A percentile compares a stretch with the other conserved stretches of the same genome.
These are phyloP conservation scores for Diarsia dahlii DNA, from an alignment of 2,888 invertebrate species.

Conservation along the genomic window DNA sequence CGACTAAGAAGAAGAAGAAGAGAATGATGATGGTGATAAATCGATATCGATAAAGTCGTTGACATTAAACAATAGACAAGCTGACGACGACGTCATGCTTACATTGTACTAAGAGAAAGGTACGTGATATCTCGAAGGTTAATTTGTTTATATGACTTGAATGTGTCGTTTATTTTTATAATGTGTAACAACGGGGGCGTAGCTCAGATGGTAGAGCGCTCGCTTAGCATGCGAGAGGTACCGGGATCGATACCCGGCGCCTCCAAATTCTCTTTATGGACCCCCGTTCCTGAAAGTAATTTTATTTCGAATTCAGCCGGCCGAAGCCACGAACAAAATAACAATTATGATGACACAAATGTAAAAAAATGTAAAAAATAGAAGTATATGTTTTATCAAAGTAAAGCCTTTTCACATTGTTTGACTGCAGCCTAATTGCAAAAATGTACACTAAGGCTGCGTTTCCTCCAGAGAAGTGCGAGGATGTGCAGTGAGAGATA, in stretches of 20 bases:
- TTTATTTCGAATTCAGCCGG: no score
- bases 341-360: no score
- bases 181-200: constrained; percentile 79
- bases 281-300: no score
- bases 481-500: no score
- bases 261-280: constrained; percentile 61
- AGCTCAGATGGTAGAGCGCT: constrained; percentile 91
- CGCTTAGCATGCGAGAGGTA: constrained; percentile 91
- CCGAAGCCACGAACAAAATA: no score
- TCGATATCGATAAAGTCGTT: neutral
- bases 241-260: constrained; percentile 82
- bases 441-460: no score
- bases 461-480: no score
- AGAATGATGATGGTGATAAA: neutral
- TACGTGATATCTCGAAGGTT: constrained; percentile 70
- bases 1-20: no score
- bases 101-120: constrained; percentile 24
- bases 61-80: neutral
- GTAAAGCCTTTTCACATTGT: no score
- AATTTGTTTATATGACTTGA: constrained; percentile 5
- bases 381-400: no score
- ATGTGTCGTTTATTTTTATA: constrained; percentile 4
- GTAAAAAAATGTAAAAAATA: no score
- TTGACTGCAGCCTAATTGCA: no score
- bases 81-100: neutral